These are phyloP conservation scores for Dicranocentrus wangi DNA, from an alignment of 2,888 invertebrate species.

Conservation along the genomic window DNA sequence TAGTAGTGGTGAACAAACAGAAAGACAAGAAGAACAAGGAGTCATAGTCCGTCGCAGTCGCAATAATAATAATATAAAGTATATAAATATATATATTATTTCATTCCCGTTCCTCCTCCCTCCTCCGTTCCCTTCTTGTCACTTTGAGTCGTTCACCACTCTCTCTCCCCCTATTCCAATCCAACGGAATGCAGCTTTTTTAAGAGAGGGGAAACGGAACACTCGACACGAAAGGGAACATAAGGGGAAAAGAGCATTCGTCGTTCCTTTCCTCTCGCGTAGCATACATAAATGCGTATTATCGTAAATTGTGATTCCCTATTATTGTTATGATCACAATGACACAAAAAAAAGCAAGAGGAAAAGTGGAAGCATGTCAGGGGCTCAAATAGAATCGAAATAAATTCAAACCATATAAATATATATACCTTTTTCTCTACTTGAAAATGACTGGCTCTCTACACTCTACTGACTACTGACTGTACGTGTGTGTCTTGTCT, in stretches of 20 bases:
- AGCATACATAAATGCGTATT: conserved; percentile 31
- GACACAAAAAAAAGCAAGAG: conserved; percentile 5
- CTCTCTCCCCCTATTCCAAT: not conserved
- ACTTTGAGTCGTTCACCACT: not conserved
- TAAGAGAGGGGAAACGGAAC: conserved; percentile 15
- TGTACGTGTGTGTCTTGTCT: too few species aligned
- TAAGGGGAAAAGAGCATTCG: conserved; percentile 4
- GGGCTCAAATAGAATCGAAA: not conserved
- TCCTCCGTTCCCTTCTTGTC: not conserved
- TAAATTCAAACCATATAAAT: conserved; percentile 8
- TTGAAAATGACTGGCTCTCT: too few species aligned
- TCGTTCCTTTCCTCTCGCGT: conserved; percentile 1
- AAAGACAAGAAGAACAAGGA: not conserved
- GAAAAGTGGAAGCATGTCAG: not conserved
- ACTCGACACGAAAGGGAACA: conserved; percentile 2
- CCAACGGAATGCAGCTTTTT: not conserved
- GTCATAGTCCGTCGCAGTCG: too few species aligned
- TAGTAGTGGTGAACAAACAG: not conserved
- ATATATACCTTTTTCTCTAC: too few species aligned
- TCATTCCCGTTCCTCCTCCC: not conserved
- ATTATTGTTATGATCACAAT: conserved; percentile 26
- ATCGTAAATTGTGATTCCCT: conserved; percentile 25
- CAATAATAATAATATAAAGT: not conserved
- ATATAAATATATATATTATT: not conserved
- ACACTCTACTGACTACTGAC: too few species aligned